A percentile compares a stretch with the other conserved stretches of the same genome.
These are phyloP conservation scores for Lamprotornis superbus DNA, from an alignment of 2,113 vertebrate genomes.

Conservation along the genomic window DNA sequence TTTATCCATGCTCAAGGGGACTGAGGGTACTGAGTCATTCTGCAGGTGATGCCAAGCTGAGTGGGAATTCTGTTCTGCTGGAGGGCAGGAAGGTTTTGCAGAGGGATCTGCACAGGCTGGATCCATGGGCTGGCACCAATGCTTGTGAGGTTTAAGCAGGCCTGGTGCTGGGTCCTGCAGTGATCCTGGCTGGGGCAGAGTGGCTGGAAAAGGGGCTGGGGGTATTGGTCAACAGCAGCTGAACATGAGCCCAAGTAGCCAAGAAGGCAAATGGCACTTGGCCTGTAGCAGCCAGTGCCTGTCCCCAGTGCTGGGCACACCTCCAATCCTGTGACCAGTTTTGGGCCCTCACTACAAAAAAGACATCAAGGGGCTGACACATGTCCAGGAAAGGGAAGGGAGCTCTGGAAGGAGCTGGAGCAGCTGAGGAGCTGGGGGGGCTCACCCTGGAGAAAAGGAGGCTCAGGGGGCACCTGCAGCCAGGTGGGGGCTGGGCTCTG, in stretches of 20 bases:
- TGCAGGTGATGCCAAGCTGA: not conserved
- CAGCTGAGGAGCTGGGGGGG: not conserved
- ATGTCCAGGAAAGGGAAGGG: not conserved
- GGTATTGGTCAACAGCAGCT: not conserved
- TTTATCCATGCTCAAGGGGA: not conserved
- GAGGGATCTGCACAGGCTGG: not conserved
- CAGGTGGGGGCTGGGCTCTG: accelerated
- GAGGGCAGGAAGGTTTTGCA: not conserved
- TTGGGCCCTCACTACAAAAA: not conserved
- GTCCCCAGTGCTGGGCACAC: not conserved
- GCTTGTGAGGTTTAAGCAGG: not conserved
- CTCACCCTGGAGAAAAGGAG: not conserved
- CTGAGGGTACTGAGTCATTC: not conserved
- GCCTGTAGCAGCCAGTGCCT: not conserved
- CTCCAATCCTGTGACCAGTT: not conserved
- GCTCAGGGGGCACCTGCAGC: not conserved
- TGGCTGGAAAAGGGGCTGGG: not conserved
- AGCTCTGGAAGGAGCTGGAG: not conserved
- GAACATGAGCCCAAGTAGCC: not conserved
- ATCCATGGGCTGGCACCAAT: not conserved
- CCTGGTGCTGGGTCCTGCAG: not conserved
- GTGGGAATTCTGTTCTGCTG: not conserved
- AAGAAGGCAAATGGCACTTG: not conserved
- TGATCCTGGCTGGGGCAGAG: not conserved
- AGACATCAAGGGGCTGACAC: accelerated